A percentile compares a stretch with the other conserved stretches of the same genome.
Evolutionary conservation across 2,113 vertebrate genomes (phyloP).

Genomic region (Manacus vitellinus): DNA sequence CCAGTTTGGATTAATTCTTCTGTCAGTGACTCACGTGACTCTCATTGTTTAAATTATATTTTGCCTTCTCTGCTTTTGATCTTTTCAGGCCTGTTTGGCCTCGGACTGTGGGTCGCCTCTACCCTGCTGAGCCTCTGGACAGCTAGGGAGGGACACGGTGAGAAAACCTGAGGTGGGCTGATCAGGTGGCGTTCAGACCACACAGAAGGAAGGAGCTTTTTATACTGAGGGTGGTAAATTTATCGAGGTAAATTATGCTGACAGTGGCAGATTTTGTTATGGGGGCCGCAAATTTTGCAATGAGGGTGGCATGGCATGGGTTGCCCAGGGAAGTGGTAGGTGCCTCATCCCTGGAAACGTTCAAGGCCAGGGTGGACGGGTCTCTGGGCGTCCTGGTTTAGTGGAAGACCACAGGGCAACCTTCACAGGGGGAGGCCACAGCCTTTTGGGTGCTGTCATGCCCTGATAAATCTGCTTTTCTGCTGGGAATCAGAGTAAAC

Average conservation of each 20-base stretch:
- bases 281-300: accelerated
- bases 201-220: accelerated
- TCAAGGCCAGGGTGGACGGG: accelerated
- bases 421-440: no score
- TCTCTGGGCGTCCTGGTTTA: background rate
- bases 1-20: background rate
- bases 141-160: accelerated
- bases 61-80: background rate
- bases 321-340: accelerated
- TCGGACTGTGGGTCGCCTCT: accelerated
- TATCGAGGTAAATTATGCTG: no score
- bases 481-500: background rate
- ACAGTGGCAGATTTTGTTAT: no score
- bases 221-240: accelerated
- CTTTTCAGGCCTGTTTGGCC: background rate
- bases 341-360: accelerated
- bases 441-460: background rate
- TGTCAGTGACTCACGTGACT: accelerated
- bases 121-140: background rate
- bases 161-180: background rate
- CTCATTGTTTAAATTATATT: accelerated
- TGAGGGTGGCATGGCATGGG: no score
- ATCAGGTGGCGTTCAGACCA: accelerated
- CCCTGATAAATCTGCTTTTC: background rate
- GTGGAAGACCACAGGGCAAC: accelerated